phyloP scores from a whole-genome alignment of 2,888 invertebrate genomes.

The Agrenia bidenticulata region DNA sequence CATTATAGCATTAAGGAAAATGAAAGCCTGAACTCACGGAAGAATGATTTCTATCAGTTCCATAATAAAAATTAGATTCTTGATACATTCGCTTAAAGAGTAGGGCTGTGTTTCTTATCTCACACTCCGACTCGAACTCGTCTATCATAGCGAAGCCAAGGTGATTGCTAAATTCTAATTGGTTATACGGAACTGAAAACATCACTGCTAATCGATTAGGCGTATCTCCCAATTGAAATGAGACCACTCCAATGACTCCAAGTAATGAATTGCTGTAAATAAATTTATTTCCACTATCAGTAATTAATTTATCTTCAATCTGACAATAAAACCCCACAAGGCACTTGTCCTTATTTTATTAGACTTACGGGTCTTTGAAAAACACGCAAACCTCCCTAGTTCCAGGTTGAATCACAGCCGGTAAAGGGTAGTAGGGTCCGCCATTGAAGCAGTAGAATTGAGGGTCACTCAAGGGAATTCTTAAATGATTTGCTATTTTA shows the following conservation, averaged over 20 bases:
- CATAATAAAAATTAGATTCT: conserved; percentile 37
- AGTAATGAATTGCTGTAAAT: conserved; percentile 34
- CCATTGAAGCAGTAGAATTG: conserved; percentile 41
- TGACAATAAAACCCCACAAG: no score
- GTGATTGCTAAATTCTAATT: conserved; percentile 35
- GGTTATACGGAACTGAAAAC: conserved; percentile 47
- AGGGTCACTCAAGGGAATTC: conserved; percentile 31
- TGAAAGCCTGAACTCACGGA: conserved; percentile 11
- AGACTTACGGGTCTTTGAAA: conserved; percentile 33
- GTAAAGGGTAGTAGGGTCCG: conserved; percentile 37
- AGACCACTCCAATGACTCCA: conserved; percentile 42
- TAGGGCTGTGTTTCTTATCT: conserved; percentile 13
- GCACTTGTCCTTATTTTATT: neutral
- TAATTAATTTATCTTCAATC: no score
- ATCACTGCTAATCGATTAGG: conserved; percentile 37
- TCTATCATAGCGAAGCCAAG: conserved; percentile 38
- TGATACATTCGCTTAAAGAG: conserved; percentile 43
- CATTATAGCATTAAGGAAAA: no score
- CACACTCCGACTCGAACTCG: conserved; percentile 28
- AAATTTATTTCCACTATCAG: conserved; percentile 6
- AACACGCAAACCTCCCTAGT: conserved; percentile 40
- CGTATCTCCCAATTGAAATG: conserved; percentile 40
- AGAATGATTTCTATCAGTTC: conserved; percentile 34
- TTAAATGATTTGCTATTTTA: conserved; percentile 36
- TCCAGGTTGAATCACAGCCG: conserved; percentile 36